These are phyloP conservation scores for Peromyscus nudipes DNA, from an alignment of 2,797 vertebrate genomes.

Conservation along the genomic window DNA sequence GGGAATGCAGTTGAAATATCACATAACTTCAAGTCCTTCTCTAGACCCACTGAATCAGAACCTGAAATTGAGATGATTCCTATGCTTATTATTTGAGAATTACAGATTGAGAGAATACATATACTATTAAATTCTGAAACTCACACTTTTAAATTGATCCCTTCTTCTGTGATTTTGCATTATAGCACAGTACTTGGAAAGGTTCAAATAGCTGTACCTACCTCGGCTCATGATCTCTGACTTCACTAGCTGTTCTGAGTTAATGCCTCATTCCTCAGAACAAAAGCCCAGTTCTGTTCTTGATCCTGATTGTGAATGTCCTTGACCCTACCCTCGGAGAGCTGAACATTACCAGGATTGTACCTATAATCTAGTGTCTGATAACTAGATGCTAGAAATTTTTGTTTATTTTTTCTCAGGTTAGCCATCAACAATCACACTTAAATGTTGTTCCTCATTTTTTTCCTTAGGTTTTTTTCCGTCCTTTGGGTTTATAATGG, in stretches of 20 bases:
- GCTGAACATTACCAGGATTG: neutral
- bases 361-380: neutral
- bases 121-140: neutral
- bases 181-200: neutral
- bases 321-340: neutral
- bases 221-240: neutral
- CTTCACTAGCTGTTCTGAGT: neutral
- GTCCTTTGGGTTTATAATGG: neutral
- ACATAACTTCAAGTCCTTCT: neutral
- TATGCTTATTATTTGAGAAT: neutral
- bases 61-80: neutral
- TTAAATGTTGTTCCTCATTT: neutral
- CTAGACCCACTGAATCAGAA: neutral
- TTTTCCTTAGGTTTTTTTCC: neutral
- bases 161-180: neutral
- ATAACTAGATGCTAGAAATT: neutral
- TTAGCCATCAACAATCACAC: neutral
- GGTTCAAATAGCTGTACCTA: neutral
- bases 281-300: neutral
- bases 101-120: neutral
- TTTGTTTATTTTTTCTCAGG: neutral
- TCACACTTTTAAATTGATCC: neutral
- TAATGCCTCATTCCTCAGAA: neutral
- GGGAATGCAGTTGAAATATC: neutral
- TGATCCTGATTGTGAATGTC: conserved; percentile 1